Percentiles rank a stretch among this genome's conserved stretches.
phyloP scores from a whole-genome alignment of 2,797 vertebrate species.

The Chrysocyon brachyurus region DNA sequence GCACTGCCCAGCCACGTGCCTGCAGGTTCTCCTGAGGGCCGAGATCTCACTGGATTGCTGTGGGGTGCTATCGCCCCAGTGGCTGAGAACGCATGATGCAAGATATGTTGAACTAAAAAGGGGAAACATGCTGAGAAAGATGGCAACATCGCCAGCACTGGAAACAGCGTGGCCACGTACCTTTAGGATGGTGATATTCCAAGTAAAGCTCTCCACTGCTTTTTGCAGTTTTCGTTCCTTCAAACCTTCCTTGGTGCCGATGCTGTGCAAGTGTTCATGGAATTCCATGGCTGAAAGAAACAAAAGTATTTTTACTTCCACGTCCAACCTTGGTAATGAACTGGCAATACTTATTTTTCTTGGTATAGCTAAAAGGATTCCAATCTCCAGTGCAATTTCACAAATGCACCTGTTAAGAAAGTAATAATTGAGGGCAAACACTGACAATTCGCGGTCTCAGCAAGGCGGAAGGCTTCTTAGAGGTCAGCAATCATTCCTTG shows the following conservation, averaged over 20 bases:
- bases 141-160: not conserved
- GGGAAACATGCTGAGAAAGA: not conserved
- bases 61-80: fast-evolving
- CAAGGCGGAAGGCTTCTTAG: fast-evolving
- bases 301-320: not conserved
- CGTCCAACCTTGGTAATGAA: not conserved
- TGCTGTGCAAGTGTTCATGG: constrained; percentile 96
- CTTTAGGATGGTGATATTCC: constrained; percentile 99
- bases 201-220: constrained; percentile 98
- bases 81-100: fast-evolving
- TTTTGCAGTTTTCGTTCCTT: constrained; percentile 98
- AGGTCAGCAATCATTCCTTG: fast-evolving
- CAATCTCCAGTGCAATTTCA: not conserved
- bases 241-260: constrained; percentile 96
- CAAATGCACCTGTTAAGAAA: not conserved
- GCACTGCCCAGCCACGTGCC: not conserved
- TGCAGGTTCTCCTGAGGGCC: not conserved
- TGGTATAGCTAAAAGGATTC: not conserved
- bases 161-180: constrained; percentile 85
- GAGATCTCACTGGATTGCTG: not conserved
- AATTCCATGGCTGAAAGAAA: constrained; percentile 96
- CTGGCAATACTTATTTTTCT: not conserved
- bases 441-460: not conserved
- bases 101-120: fast-evolving
- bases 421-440: not conserved